phyloP scores from a whole-genome alignment of 2,113 vertebrate species.

The Panurus biarmicus region DNA sequence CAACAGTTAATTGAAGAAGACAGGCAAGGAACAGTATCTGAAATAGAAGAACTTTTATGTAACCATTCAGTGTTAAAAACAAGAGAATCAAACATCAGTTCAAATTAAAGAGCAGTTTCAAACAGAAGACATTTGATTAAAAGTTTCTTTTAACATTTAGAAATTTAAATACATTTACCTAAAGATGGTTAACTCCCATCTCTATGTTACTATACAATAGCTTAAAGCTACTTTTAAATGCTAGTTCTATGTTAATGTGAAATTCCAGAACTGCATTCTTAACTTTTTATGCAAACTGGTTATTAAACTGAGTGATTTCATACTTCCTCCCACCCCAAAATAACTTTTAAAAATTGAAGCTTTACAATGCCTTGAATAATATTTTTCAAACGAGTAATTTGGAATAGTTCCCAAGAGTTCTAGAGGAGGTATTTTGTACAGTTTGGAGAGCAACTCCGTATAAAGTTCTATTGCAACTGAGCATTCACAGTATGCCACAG shows the following conservation, averaged over 20 bases:
- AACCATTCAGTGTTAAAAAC: slow-evolving; percentile 61
- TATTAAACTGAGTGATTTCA: background rate
- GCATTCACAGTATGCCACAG: slow-evolving; percentile 70
- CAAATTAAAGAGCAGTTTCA: slow-evolving; percentile 54
- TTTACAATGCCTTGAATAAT: slow-evolving; percentile 40
- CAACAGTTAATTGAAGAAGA: background rate
- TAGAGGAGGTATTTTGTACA: slow-evolving; percentile 67
- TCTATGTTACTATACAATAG: slow-evolving; percentile 70
- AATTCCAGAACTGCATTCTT: slow-evolving; percentile 52
- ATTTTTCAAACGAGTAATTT: background rate
- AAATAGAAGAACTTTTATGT: slow-evolving; percentile 62
- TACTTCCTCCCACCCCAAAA: slow-evolving; percentile 20
- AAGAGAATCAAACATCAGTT: slow-evolving; percentile 44
- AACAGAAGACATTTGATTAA: slow-evolving; percentile 70
- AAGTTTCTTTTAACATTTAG: slow-evolving; percentile 72
- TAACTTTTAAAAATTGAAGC: slow-evolving; percentile 3
- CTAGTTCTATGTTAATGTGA: slow-evolving; percentile 66
- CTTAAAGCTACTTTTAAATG: slow-evolving; percentile 63
- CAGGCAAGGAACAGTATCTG: slow-evolving; percentile 8
- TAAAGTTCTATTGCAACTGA: slow-evolving; percentile 67
- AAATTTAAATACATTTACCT: slow-evolving; percentile 76
- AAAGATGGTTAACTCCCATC: slow-evolving; percentile 69
- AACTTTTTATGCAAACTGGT: background rate
- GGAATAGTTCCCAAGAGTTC: slow-evolving; percentile 32
- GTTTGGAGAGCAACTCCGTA: slow-evolving; percentile 46